Evolutionary conservation across 2,113 vertebrate species (phyloP).

Genomic region (Peromyscus californicus): DNA sequence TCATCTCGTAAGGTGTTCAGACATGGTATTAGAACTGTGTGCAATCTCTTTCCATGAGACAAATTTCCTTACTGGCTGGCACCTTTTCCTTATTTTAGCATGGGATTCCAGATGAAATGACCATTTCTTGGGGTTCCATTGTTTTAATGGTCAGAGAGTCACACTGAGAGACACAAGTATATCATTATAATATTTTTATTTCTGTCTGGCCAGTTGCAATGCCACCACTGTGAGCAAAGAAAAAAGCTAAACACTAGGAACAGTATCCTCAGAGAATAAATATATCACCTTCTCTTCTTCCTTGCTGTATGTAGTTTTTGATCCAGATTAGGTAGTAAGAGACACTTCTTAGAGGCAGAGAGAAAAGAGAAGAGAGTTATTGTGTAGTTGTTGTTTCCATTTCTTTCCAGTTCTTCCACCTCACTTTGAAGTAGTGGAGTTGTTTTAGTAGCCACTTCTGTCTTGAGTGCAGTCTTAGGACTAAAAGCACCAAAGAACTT

Average conservation of each 20-base stretch:
- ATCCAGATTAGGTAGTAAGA: too few species aligned
- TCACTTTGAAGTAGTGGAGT: too few species aligned
- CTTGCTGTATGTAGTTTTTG: background rate
- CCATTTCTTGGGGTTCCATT: background rate
- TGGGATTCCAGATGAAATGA: background rate
- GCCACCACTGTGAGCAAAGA: background rate
- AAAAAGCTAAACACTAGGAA: background rate
- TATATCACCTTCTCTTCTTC: background rate
- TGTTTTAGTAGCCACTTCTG: too few species aligned
- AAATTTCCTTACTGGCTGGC: background rate
- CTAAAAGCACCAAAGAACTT: too few species aligned
- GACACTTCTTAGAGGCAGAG: too few species aligned
- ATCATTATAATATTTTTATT: background rate
- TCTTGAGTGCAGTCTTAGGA: too few species aligned
- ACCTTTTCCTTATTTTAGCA: background rate
- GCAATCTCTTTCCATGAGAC: background rate
- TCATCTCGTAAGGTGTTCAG: background rate
- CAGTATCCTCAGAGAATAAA: background rate
- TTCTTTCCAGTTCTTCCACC: too few species aligned
- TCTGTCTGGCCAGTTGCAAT: background rate
- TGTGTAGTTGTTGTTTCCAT: too few species aligned
- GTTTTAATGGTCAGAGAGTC: background rate
- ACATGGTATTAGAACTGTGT: background rate
- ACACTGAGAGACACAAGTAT: background rate
- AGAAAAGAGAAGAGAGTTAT: too few species aligned